These are phyloP conservation scores for Meles meles DNA, from an alignment of 2,113 vertebrate genomes.

Conservation along the genomic window DNA sequence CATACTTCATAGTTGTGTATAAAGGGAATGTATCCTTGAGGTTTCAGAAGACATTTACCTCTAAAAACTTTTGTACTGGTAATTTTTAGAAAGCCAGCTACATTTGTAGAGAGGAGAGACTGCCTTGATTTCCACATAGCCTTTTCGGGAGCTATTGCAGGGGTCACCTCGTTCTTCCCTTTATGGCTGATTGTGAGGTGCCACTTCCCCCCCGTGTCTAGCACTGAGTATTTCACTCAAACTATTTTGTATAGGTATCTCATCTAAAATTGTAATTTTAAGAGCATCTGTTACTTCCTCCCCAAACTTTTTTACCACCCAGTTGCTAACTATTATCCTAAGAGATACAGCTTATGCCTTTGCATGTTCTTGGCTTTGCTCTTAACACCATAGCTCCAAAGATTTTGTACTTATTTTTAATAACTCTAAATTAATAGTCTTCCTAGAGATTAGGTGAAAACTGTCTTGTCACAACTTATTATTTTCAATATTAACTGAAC, in stretches of 20 bases:
- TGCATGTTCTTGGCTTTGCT: background rate
- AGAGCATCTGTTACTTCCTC: slow-evolving; percentile 44
- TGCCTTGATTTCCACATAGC: background rate
- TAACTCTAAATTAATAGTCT: slow-evolving; percentile 55
- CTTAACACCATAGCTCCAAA: background rate
- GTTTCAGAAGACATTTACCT: slow-evolving; percentile 18
- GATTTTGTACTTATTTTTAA: slow-evolving; percentile 49
- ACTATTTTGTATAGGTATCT: background rate
- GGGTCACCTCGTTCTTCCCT: background rate
- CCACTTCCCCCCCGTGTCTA: background rate
- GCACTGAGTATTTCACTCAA: background rate
- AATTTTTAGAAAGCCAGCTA: background rate
- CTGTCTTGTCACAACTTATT: slow-evolving; percentile 14
- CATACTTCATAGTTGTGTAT: background rate
- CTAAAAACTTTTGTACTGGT: background rate
- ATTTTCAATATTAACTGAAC: slow-evolving; percentile 57
- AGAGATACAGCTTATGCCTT: background rate
- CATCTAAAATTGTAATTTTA: slow-evolving; percentile 61
- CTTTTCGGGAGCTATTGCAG: background rate
- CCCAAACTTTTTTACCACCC: slow-evolving; percentile 3
- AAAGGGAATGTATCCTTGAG: background rate
- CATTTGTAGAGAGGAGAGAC: background rate
- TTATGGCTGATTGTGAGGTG: background rate
- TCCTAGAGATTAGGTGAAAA: slow-evolving; percentile 44
- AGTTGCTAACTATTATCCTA: slow-evolving; percentile 2